Percentiles rank a stretch among this genome's conserved stretches.
These are phyloP conservation scores for Lophochroa leadbeateri DNA, from an alignment of 2,113 vertebrate genomes.

Conservation along the genomic window DNA sequence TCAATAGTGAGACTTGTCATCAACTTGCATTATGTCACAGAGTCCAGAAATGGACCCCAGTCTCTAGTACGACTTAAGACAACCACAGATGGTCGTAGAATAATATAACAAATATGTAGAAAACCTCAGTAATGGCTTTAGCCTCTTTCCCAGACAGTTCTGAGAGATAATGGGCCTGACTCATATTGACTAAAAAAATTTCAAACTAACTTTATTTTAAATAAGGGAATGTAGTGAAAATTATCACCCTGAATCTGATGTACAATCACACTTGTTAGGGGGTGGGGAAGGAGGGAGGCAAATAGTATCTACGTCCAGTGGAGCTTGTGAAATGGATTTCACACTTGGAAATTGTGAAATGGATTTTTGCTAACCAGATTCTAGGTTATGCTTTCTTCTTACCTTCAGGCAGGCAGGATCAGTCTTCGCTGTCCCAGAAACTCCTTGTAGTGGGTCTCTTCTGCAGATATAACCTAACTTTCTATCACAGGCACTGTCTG, in stretches of 20 bases:
- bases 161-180: neutral
- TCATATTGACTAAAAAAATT: neutral
- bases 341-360: neutral
- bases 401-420: slow-evolving; percentile 82
- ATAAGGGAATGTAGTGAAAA: neutral
- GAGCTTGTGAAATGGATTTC: neutral
- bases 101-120: neutral
- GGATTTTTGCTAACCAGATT: neutral
- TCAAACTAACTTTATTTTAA: neutral
- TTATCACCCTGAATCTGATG: neutral
- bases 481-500: slow-evolving; percentile 84
- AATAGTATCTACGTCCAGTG: neutral
- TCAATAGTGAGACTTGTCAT: neutral
- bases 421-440: slow-evolving; percentile 37
- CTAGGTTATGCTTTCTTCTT: slow-evolving; percentile 22
- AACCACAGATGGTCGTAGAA: neutral
- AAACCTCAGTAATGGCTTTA: neutral
- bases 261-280: neutral
- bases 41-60: neutral
- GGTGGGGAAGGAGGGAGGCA: too few relatives aligned
- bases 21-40: neutral
- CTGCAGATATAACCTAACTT: slow-evolving; percentile 86
- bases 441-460: slow-evolving; percentile 73
- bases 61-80: neutral
- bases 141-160: neutral